These are phyloP conservation scores for Philopotamus ludificatus DNA, from an alignment of 1,140 invertebrate species.

Conservation along the genomic window DNA sequence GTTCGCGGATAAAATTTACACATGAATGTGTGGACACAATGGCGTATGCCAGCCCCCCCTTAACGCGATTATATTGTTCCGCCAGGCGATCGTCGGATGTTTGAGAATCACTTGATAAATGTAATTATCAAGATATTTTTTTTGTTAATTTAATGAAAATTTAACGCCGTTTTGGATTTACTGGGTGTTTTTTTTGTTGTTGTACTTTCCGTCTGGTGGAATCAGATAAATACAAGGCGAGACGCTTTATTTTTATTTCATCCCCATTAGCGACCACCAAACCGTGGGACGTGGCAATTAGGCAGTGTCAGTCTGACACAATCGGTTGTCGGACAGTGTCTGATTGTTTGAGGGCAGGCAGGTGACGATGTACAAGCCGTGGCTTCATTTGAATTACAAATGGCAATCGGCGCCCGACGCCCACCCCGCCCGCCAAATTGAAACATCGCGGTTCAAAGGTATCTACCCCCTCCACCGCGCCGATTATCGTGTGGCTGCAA, in stretches of 20 bases:
- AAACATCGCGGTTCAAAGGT: slow-evolving; percentile 24
- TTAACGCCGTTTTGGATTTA: too few relatives aligned
- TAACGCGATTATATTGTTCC: neutral
- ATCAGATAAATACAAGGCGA: too few relatives aligned
- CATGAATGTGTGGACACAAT: neutral
- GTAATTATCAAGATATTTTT: neutral
- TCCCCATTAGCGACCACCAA: neutral
- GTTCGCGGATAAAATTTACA: neutral
- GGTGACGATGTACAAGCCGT: slow-evolving; percentile 19
- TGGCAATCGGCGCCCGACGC: slow-evolving; percentile 26
- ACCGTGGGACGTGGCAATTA: neutral
- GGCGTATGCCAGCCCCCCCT: neutral
- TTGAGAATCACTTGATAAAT: neutral
- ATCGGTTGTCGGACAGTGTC: neutral
- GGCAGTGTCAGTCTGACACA: neutral
- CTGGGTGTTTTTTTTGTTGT: too few relatives aligned
- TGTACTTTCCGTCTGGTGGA: too few relatives aligned
- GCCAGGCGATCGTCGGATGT: neutral
- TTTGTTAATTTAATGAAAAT: too few relatives aligned
- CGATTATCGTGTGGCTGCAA: too few relatives aligned
- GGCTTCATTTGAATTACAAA: slow-evolving; percentile 42
- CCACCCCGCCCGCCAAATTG: slow-evolving; percentile 33
- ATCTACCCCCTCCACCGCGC: too few relatives aligned
- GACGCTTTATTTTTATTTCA: too few relatives aligned
- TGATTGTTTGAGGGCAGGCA: slow-evolving; percentile 10